These are phyloP conservation scores for Spinibarbus caldwelli DNA, from an alignment of 2,797 vertebrate species.

Conservation along the genomic window DNA sequence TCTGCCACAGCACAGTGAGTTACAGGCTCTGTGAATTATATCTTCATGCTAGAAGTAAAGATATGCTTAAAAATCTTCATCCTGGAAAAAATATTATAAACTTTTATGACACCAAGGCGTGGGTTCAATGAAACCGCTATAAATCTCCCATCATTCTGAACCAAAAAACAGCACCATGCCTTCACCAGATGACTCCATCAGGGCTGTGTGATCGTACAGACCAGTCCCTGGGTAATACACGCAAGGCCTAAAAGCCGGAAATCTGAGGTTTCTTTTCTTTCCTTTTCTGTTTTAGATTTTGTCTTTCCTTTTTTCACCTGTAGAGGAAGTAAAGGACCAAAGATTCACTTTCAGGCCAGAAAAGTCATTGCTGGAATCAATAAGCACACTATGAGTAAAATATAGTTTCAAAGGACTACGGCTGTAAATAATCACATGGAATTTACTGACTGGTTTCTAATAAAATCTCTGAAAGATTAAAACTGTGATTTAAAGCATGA, in stretches of 20 bases:
- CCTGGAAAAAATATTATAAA: slow-evolving; percentile 71
- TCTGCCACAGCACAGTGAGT: slow-evolving; percentile 60
- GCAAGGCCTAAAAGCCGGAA: neutral
- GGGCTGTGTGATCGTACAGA: slow-evolving; percentile 48
- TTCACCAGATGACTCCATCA: slow-evolving; percentile 56
- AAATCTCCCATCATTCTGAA: slow-evolving; percentile 63
- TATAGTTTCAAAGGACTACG: neutral
- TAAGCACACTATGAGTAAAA: slow-evolving; percentile 17
- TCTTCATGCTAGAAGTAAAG: slow-evolving; percentile 67
- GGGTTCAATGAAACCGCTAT: slow-evolving; percentile 60
- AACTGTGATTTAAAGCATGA: neutral
- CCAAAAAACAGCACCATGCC: slow-evolving; percentile 54
- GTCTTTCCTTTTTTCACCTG: slow-evolving; percentile 22
- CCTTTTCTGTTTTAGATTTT: slow-evolving; percentile 9
- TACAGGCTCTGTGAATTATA: slow-evolving; percentile 69
- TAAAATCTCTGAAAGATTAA: neutral
- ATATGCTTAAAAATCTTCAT: slow-evolving; percentile 71
- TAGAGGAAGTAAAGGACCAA: slow-evolving; percentile 8
- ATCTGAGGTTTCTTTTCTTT: slow-evolving; percentile 23
- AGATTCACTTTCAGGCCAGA: neutral
- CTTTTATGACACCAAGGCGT: slow-evolving; percentile 65
- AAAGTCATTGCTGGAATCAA: slow-evolving; percentile 18
- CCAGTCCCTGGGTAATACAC: slow-evolving; percentile 41
- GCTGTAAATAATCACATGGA: neutral
- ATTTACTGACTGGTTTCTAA: neutral